Evolutionary conservation across 2,888 invertebrate genomes (phyloP).

Genomic region (Micoletzkya japonica): DNA sequence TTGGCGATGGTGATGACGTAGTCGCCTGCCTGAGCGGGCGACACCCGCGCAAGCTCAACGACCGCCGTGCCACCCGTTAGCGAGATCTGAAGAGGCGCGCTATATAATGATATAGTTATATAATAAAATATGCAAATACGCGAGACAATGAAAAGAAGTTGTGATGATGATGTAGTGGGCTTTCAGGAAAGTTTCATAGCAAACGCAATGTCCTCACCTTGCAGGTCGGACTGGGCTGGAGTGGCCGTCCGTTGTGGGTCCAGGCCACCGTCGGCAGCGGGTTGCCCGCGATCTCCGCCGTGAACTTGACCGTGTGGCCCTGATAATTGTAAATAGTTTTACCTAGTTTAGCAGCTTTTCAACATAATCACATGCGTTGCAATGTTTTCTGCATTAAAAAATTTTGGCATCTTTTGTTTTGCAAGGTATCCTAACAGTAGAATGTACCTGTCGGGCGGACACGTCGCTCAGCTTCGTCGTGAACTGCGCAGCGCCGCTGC

Average conservation of each 20-base stretch:
- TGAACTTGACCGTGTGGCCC: constrained; percentile 58
- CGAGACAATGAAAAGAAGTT: background rate
- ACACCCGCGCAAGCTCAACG: constrained; percentile 57
- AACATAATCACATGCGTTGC: too few relatives aligned
- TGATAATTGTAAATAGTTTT: too few relatives aligned
- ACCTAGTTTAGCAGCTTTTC: too few relatives aligned
- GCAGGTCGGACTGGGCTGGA: constrained; percentile 29
- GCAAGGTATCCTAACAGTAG: background rate
- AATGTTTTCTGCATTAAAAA: too few relatives aligned
- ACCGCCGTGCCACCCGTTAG: constrained; percentile 53
- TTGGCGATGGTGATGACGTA: constrained; percentile 57
- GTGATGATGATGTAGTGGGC: background rate
- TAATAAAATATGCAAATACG: background rate
- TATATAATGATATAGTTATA: background rate
- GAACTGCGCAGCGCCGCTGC: constrained; percentile 57
- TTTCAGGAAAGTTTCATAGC: background rate
- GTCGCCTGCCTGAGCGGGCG: constrained; percentile 54
- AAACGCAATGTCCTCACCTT: constrained; percentile 27
- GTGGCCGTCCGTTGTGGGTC: constrained; percentile 58
- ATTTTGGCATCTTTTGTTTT: background rate
- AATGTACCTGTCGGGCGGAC: constrained; percentile 52
- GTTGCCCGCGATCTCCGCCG: constrained; percentile 56
- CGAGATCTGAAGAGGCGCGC: constrained; percentile 48
- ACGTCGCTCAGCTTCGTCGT: constrained; percentile 55
- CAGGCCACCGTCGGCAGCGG: constrained; percentile 60